Base-by-base conservation (phyloP, 1,140 invertebrate species). In the Armadillidium nasatum region DNA sequence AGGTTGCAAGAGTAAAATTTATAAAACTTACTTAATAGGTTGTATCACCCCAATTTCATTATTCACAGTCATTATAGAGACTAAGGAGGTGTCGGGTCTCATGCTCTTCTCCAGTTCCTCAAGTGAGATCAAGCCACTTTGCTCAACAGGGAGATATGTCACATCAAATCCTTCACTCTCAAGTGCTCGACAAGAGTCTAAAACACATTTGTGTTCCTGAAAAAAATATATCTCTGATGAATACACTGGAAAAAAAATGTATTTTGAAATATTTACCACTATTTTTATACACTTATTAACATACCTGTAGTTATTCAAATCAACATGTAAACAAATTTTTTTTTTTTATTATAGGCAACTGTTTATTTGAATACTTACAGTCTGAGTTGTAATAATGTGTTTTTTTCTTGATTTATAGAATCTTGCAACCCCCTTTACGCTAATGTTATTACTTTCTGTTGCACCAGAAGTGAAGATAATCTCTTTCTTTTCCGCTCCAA, bases 21-120 rank as follows among this genome's bases (percentile, higher is more conserved):
- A 60, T 78, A 10, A 10, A 45, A 99, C 99, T 84, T 98, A 94
- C 80, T 88, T 85, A 43, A 99, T 88, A 15, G 97, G 97, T 85
- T 99, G 98, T 83, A 88, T 90, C 0, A 99, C 96, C 72, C 96
- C 98, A 84, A 99, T 99, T 88, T 99, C 98, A 89, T 99, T 99
- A 87, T 99, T 99, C 0, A 99, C 93, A 15, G 91, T 89, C 98
- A 99, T 99, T 46, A 99, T 88, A 23, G 97, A 98, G 0, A 99
- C 95, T 0, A 99, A 84, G 45, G 91, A 90, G 13, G 98, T 99
- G 81, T 98, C 91, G n/a, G 94, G 90, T 23, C 90, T 92, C 9
- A 99, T 91, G 2, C 91, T 87, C 81, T 89, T 87, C 83, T 97
- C 93, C 45, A 99, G 86, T 79, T 92, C 87, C 83, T 91, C 86